Evolutionary conservation across 2,888 invertebrate species (phyloP), one percentile per base, ranked within the genome.

Genomic region (Imbricaverruca yamaguchii): DNA sequence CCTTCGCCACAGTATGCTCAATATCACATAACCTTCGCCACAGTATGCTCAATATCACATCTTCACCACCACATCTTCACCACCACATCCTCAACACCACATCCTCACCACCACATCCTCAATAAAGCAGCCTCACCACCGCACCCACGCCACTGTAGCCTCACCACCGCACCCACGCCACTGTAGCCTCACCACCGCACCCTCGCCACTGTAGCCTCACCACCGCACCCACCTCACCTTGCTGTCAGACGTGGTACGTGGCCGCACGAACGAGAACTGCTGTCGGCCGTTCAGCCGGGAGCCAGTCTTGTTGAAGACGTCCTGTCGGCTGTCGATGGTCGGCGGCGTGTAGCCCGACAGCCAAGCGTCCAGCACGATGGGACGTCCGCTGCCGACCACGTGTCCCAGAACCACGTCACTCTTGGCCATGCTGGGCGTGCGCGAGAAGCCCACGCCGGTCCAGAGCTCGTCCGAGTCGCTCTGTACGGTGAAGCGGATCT

Each of bases 361-460:
- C 93, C 93, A 96, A 0, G 94, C 93, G 87, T 96, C 96, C 93
- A 94, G 94, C 53, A 96, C 87, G 88, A 95, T 0, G 93, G 93
- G 0, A 90, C n/a, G 15, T 21, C 82, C 81, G 18, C 69, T 59
- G 12, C 90, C 90, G 86, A 95, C 95, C 56, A 96, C 92, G 94
- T 95, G 95, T 1, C 96, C 96, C 39, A 96, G 89, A 53, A 96
- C 91, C 0, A 94, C 93, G 86, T 96, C 96, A 0, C 95, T 93
- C 89, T 95, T 93, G 0, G 93, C 91, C 96, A 96, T 96, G 87
- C 91, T 93, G 84, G 84, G 84, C 69, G 83, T 84, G 55, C 85
- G 84, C 6, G 86, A 85, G 83, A 96, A 96, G 0, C 92, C 96
- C 83, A 96, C 94, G 0, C 96, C 96, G 0, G 96, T 96, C 96